phyloP scores from a whole-genome alignment of 2,888 invertebrate genomes.

The Drosophila setosimentum region DNA sequence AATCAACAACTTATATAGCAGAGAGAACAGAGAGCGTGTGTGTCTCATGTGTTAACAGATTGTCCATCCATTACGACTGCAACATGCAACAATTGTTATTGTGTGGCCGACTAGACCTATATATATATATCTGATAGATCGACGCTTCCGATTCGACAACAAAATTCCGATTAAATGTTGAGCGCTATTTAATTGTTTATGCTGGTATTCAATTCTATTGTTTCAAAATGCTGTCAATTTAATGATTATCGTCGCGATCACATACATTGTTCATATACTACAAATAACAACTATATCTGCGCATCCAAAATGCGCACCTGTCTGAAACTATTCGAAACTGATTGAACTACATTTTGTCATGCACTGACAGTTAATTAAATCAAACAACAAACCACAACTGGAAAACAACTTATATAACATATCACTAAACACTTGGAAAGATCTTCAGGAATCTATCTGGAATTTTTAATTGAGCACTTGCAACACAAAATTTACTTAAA shows the following conservation, averaged over 20 bases:
- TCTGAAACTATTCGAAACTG: slow-evolving; percentile 10
- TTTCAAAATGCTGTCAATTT: slow-evolving; percentile 37
- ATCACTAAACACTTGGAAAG: slow-evolving; percentile 3
- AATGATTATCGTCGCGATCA: slow-evolving; percentile 32
- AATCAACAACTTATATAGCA: slow-evolving; percentile 19
- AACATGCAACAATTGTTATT: slow-evolving; percentile 27
- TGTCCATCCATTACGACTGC: slow-evolving; percentile 41
- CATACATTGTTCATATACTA: slow-evolving; percentile 3
- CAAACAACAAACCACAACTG: background rate
- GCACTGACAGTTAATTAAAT: slow-evolving; percentile 57
- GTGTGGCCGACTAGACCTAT: too few species aligned
- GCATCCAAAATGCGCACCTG: slow-evolving; percentile 15
- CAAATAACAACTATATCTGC: slow-evolving; percentile 1
- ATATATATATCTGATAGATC: slow-evolving; percentile 31
- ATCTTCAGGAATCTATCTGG: background rate
- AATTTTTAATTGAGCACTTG: background rate
- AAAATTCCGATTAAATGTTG: slow-evolving; percentile 79
- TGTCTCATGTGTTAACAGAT: slow-evolving; percentile 63
- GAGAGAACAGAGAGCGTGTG: background rate
- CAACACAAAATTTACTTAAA: background rate
- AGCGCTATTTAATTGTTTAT: slow-evolving; percentile 70
- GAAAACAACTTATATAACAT: slow-evolving; percentile 7
- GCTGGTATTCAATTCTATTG: slow-evolving; percentile 52
- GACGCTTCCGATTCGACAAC: slow-evolving; percentile 54
- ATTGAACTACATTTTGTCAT: slow-evolving; percentile 75